Conservation (phyloP, 92 coral and sea anemone genomes). For the Zoanthus solanderi region DNA sequence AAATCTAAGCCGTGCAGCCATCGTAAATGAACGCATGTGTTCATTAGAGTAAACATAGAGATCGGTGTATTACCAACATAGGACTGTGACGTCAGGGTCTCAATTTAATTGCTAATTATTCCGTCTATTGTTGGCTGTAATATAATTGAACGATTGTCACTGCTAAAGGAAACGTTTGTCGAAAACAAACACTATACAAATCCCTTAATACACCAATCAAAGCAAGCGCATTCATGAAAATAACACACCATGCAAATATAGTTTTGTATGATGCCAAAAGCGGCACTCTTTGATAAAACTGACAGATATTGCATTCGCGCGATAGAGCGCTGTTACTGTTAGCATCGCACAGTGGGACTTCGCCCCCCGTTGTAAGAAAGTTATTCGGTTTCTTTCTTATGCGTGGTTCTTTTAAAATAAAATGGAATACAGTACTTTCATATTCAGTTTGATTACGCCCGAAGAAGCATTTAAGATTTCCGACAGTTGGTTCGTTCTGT, state of each 20-base stretch:
- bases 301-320: slow-evolving; percentile 33
- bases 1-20: slow-evolving; percentile 58
- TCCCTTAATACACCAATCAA: slow-evolving; percentile 43
- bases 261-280: slow-evolving; percentile 30
- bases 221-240: slow-evolving; percentile 24
- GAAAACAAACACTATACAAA: slow-evolving; percentile 44
- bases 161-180: slow-evolving; percentile 27
- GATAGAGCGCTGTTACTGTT: not conserved
- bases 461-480: not conserved
- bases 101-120: slow-evolving; percentile 78
- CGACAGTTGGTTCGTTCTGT: not conserved
- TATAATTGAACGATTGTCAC: slow-evolving; percentile 46
- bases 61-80: slow-evolving; percentile 50
- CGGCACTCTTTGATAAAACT: slow-evolving; percentile 34
- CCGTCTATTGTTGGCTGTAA: slow-evolving; percentile 43
- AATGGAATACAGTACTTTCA: not conserved
- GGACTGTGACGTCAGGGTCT: slow-evolving; percentile 69
- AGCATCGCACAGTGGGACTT: slow-evolving; percentile 30
- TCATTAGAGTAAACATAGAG: slow-evolving; percentile 57
- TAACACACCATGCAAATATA: slow-evolving; percentile 35
- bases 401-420: slow-evolving; percentile 11
- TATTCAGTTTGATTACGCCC: not conserved
- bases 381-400: slow-evolving; percentile 4
- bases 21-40: slow-evolving; percentile 61
- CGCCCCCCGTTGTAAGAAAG: slow-evolving; percentile 24